Evolutionary conservation across 1,140 invertebrate species (phyloP), one percentile per base, ranked within the genome.

Genomic region (Paraescarpia echinospica): DNA sequence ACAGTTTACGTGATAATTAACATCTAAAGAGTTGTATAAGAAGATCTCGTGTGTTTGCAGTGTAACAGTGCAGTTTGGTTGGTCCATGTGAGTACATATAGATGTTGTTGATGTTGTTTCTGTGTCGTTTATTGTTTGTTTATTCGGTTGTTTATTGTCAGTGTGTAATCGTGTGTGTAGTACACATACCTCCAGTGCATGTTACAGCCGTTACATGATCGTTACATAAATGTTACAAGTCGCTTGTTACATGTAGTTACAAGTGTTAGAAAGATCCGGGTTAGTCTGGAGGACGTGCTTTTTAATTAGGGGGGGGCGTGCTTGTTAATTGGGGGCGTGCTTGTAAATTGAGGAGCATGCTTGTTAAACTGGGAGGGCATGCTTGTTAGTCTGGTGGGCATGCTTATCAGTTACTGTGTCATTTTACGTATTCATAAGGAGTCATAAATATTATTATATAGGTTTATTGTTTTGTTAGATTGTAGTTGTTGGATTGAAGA

Each of bases 21-120:
- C 41, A 9, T 41, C 8, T 35, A 18, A 91, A 34, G 27, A 48
- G 35, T 48, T 91, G 33, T 91, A 91, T 33, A 91, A 91, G 33
- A 34, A 18, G 5, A n/a, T 91, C 51, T 48, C n/a, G 9, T 34
- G 33, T 91, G 91, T 91, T 41, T 91, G 34, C 51, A 91, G 59
- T 27, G 59, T 77, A 77, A 77, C 59, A 77, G 59, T 77, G 59
- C 59, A 77, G 59, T 77, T 14, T 77, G 59, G 59, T 77, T 77
- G 27, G 59, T 77, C 59, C 59, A 77, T 77, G 59, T 77, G 59
- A 77, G 59, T 77, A 77, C 27, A 22, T 27, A 0, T 31, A 77
- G 59, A 77, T 77, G 59, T 77, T 77, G 59, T 77, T 18, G 59
- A 77, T 77, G 59, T 77, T 77, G 59, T 77, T 18, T 77, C 59